Evolutionary conservation across 1,140 invertebrate species (phyloP).

Genomic region (Danaus melanippus): DNA sequence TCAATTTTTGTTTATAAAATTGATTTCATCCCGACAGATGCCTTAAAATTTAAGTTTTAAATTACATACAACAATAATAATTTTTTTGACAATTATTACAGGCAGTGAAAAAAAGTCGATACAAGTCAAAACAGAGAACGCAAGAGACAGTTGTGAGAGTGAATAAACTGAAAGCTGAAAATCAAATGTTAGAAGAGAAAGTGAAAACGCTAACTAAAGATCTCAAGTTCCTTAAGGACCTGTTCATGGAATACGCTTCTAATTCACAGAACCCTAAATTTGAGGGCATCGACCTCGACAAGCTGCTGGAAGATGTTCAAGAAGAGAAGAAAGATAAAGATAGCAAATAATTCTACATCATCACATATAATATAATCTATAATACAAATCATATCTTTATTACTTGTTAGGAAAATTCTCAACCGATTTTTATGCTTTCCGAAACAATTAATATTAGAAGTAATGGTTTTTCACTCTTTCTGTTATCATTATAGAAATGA

Average conservation of each 20-base stretch:
- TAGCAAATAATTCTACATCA: conserved; percentile 16
- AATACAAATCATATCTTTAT: neutral
- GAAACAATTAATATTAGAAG: no score
- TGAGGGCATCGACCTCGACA: conserved; percentile 70
- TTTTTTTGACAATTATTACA: conserved; percentile 47
- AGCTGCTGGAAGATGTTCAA: conserved; percentile 68
- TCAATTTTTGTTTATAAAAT: no score
- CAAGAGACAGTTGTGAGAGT: conserved; percentile 86
- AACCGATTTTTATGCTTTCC: no score
- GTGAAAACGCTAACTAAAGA: conserved; percentile 89
- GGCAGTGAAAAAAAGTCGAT: conserved; percentile 91
- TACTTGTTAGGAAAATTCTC: no score
- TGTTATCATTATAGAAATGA: no score
- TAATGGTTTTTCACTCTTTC: no score
- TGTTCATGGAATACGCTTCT: conserved; percentile 87
- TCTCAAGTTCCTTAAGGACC: conserved; percentile 87
- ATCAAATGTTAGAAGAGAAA: conserved; percentile 88
- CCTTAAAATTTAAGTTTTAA: neutral
- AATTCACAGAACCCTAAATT: conserved; percentile 69
- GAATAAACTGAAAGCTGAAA: conserved; percentile 84
- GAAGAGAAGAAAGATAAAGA: conserved; percentile 46
- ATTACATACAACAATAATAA: no score
- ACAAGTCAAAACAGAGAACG: conserved; percentile 88
- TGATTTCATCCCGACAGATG: no score
- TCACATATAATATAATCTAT: neutral